Evolutionary conservation across 64 coral and sea anemone genomes (phyloP), one percentile per base, ranked within the genome.

Genomic region (Actinia equina): DNA sequence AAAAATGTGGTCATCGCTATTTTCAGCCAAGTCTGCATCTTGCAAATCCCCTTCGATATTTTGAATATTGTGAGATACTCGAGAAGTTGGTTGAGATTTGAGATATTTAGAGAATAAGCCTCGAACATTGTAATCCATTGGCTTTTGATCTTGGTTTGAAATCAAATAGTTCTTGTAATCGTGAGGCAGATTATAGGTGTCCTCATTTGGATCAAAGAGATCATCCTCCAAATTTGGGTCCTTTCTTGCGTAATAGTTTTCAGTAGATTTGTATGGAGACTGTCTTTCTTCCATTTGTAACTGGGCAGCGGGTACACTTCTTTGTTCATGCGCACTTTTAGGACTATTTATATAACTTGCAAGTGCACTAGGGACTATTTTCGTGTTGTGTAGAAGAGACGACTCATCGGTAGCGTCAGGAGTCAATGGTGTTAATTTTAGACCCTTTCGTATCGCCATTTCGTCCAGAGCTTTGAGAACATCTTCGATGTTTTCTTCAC

Each of bases 401-500:
- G 69, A 41, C 23, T 74, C 69, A 41, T 74, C 69, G 9, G 41
- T 26, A 74, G 12, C 69, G 69, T 74, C 69, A 13, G 69, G 69
- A 74, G 23, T 74, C n/a, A 74, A 74, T 9, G 69, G 69, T 15
- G 69, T 0, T 15, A 74, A 41, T 37, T 74, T 74, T 2, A 74
- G n/a, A 7, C 69, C 69, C 3, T 74, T 74, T 30, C 27, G 69
- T 74, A 41, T 74, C 44, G 43, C 78, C 78, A 81, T 52, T 22
- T 49, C 2, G 44, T 81, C 78, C 16, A 81, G 20, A 46, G 17
- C 78, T 81, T 52, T 81, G 16, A 81, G 49, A n/a, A 81, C 78
- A 81, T 81, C 78, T 81, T 81, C 78, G 22, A 81, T 81, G 17
- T 81, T 81, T 52, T 81, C 78, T 52, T 81, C 78, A 17, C 78